phyloP scores from a whole-genome alignment of 2,797 vertebrate genomes.

The Hoplostethus mediterraneus region DNA sequence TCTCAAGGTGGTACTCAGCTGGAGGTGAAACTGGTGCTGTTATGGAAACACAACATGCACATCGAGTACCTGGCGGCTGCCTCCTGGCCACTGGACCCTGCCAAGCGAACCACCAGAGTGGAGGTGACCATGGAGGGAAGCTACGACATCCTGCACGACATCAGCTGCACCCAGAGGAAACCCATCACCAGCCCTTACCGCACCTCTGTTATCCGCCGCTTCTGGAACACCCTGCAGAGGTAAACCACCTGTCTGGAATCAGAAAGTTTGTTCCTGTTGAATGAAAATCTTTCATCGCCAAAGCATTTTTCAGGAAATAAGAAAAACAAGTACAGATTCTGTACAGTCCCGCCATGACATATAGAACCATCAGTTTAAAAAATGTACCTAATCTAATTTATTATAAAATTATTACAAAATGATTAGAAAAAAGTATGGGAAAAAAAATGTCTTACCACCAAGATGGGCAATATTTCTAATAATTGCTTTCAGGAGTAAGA shows the following conservation, averaged over 20 bases:
- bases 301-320: too few species aligned
- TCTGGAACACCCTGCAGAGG: conserved; percentile 99
- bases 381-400: too few species aligned
- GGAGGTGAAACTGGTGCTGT: conserved; percentile 94
- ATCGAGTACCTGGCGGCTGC: conserved; percentile 94
- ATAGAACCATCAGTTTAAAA: too few species aligned
- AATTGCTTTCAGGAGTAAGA: too few species aligned
- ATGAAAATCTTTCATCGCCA: too few species aligned
- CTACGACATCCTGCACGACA: conserved; percentile 98
- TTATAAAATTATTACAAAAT: too few species aligned
- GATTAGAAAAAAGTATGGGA: too few species aligned
- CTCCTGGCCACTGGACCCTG: conserved; percentile 91
- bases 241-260: conserved; percentile 49
- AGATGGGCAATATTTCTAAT: too few species aligned
- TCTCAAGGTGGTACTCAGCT: conserved; percentile 91
- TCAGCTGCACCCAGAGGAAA: conserved; percentile 97
- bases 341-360: not conserved
- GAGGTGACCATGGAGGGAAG: conserved; percentile 99
- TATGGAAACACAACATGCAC: conserved; percentile 99
- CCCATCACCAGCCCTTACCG: conserved; percentile 97
- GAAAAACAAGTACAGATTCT: not conserved
- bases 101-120: conserved; percentile 91
- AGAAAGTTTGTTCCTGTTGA: not conserved
- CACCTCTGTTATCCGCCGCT: conserved; percentile 96
- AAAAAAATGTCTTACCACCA: too few species aligned